Evolutionary conservation across 53 echinoderm and acorn worm genomes (phyloP).

Genomic region (Luidia sarsii): DNA sequence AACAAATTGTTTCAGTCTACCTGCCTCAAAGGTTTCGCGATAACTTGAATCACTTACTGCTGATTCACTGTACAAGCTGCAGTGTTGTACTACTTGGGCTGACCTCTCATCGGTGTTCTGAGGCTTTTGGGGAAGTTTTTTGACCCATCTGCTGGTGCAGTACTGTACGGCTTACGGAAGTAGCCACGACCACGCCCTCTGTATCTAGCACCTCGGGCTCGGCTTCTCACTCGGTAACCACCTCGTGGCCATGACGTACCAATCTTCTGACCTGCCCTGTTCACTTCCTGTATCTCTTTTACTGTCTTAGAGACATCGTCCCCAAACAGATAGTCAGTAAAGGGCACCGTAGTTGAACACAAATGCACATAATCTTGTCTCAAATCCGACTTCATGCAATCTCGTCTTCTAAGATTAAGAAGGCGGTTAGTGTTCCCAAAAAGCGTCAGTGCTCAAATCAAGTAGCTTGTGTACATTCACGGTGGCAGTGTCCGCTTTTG

Average conservation of each 20-base stretch:
- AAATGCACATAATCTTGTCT: constrained; percentile 47
- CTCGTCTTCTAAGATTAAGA: constrained; percentile 43
- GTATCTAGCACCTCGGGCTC: constrained; percentile 17
- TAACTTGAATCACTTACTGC: constrained; percentile 2
- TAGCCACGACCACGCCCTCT: constrained; percentile 18
- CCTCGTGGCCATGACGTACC: not conserved
- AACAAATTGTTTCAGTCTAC: constrained; percentile 60
- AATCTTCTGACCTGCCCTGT: constrained; percentile 39
- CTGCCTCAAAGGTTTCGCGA: constrained; percentile 33
- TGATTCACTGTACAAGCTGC: not conserved
- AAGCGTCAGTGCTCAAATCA: constrained; percentile 47
- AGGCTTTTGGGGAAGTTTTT: constrained; percentile 29
- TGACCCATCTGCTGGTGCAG: constrained; percentile 7
- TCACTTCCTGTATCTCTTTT: constrained; percentile 52
- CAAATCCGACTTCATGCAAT: constrained; percentile 50
- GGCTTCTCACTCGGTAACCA: not conserved
- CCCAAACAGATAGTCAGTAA: constrained; percentile 50
- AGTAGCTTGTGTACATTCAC: constrained; percentile 20
- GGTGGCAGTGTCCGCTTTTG: not conserved
- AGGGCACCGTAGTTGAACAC: constrained; percentile 41
- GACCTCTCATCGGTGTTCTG: constrained; percentile 11
- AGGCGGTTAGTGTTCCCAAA: constrained; percentile 46
- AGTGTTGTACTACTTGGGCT: constrained; percentile 3
- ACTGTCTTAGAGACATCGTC: constrained; percentile 41
- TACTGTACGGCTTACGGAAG: not conserved